Evolutionary conservation across 92 coral and sea anemone species (phyloP), one percentile per base, ranked within the genome.

Genomic region (Virgularia gustaviana): DNA sequence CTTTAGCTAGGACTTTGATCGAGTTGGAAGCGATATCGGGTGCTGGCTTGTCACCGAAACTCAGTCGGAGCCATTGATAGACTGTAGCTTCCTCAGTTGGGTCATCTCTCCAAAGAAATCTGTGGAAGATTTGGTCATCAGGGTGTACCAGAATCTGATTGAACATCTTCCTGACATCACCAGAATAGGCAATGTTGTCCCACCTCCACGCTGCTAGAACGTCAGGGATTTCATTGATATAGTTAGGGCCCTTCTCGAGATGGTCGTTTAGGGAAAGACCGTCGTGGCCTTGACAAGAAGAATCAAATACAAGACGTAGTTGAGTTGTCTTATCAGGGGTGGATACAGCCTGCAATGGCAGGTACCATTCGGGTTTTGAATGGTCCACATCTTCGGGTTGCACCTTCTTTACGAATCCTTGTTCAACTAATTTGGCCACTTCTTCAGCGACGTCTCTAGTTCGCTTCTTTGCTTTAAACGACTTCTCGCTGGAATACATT

Each of bases 1-100:
- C 70, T 41, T 78, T 72, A 13, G 81, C 85, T 19, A 81, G 28
- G 44, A 73, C 28, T 35, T 66, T 65, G 44, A 86, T 66, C 19
- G 80, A 54, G 33, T 59, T 72, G 8, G 83, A 49, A 9, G 88
- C 85, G 10, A 87, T 87, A 39, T 87, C 85, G 31, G 91, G 88
- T 79, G 88, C 83, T 25, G 88, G 83, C 70, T 73, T 86, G 67
- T 83, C 85, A 41, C 88, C 83, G 39, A 87, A 79, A 59, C 70
- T 78, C 25, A 86, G 20, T 39, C 86, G 58, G 2, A 76, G 0
- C 86, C 90, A 85, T 56, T 81, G 83, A 85, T 63, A 67, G 71
- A 13, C 83, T 35, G 70, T 64, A 7, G 45, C 9, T 39, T 39
- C 9, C 15, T 7, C 7, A 15, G 45, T 7, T 15, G 45, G 7